phyloP scores from a whole-genome alignment of 2,113 vertebrate genomes.

The Gymnogyps californianus region DNA sequence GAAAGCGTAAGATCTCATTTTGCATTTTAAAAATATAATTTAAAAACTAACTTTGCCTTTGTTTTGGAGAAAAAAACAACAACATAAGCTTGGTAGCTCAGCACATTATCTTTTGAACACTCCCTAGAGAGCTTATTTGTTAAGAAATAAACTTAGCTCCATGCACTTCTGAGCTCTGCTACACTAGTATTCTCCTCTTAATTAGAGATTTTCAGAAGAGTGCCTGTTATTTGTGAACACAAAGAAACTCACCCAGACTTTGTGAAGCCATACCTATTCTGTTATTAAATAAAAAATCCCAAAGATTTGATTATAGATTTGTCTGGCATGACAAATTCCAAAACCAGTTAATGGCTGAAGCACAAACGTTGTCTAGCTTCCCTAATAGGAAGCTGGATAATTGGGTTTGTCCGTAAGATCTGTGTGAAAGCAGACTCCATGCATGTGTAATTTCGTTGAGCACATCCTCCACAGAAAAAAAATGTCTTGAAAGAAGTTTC shows the following conservation, averaged over 20 bases:
- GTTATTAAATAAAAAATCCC: constrained; percentile 3
- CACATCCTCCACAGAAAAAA: background rate
- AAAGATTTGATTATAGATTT: constrained; percentile 45
- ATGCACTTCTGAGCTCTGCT: background rate
- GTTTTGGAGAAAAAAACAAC: background rate
- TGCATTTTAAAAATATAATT: background rate
- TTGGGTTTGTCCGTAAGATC: constrained; percentile 16
- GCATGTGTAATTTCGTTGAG: background rate
- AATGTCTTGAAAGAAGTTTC: background rate
- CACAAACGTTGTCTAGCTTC: constrained; percentile 23
- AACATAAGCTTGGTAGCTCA: background rate
- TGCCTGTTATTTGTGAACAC: background rate
- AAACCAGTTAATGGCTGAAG: constrained; percentile 18
- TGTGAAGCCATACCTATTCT: constrained; percentile 22
- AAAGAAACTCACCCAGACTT: background rate
- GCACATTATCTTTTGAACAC: background rate
- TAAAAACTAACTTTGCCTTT: background rate
- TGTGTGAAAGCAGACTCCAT: constrained; percentile 31
- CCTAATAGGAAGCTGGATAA: constrained; percentile 14
- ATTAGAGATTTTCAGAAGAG: background rate
- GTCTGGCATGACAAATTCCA: constrained; percentile 28
- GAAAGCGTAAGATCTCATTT: background rate
- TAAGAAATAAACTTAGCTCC: constrained; percentile 16
- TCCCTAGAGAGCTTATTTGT: background rate
- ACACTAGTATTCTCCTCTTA: background rate